Evolutionary conservation across 2,113 vertebrate species (phyloP).

Genomic region (Acinonyx jubatus): DNA sequence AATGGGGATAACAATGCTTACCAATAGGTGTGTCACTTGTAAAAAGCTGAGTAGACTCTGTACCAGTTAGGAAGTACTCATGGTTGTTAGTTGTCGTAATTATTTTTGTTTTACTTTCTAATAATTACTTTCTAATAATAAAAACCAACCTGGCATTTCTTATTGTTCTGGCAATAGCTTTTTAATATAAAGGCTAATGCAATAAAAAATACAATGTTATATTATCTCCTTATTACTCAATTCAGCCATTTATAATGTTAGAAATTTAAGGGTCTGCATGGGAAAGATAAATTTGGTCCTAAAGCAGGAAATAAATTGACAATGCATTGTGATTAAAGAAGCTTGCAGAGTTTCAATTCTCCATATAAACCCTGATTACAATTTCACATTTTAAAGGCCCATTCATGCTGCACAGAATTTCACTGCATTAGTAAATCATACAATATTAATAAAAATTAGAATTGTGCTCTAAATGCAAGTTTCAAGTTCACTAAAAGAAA

Average conservation of each 20-base stretch:
- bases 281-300: conserved; percentile 19
- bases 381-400: conserved; percentile 25
- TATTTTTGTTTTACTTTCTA: background rate
- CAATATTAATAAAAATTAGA: conserved; percentile 26
- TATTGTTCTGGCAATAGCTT: background rate
- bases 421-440: conserved; percentile 21
- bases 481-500: background rate
- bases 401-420: background rate
- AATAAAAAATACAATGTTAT: background rate
- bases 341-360: background rate
- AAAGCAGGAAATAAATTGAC: background rate
- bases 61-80: background rate
- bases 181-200: background rate
- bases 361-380: background rate
- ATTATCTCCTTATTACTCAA: background rate
- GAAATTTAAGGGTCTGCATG: background rate
- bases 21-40: background rate
- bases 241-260: background rate
- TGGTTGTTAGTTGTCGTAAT: background rate
- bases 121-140: background rate
- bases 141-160: background rate
- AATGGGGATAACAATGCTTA: background rate
- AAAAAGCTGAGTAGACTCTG: background rate
- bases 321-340: conserved; percentile 26
- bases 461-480: conserved; percentile 19